These are phyloP conservation scores for Drosophila paramelanica DNA, from an alignment of 2,888 invertebrate genomes.

Conservation along the genomic window DNA sequence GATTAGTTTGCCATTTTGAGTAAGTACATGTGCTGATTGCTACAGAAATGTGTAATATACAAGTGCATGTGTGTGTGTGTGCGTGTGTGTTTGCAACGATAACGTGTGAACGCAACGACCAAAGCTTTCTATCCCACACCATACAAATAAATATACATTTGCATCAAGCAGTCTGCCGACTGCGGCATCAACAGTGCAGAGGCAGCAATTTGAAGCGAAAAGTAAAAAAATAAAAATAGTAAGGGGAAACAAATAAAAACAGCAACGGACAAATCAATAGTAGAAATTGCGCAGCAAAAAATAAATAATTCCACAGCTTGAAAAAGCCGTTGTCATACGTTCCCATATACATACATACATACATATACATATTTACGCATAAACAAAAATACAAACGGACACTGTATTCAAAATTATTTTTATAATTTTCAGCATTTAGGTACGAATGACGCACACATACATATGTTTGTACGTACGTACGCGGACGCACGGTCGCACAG, in stretches of 20 bases:
- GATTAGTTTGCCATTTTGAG: constrained; percentile 14
- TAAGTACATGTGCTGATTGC: constrained; percentile 18
- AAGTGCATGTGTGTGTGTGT: neutral
- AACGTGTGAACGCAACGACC: constrained; percentile 6
- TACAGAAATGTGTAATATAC: constrained; percentile 1
- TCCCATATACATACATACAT: constrained; percentile 9
- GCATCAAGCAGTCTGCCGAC: constrained; percentile 23
- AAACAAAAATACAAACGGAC: constrained; percentile 25
- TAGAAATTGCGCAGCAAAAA: constrained; percentile 75
- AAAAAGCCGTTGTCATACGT: constrained; percentile 56
- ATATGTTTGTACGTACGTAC: neutral
- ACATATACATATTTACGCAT: constrained; percentile 11
- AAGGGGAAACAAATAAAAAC: constrained; percentile 15
- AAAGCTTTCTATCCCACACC: constrained; percentile 2
- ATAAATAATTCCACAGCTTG: constrained; percentile 69
- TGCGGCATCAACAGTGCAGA: constrained; percentile 22
- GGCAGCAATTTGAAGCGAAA: constrained; percentile 15
- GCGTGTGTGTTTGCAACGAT: neutral
- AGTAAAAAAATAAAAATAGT: constrained; percentile 30
- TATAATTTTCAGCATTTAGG: constrained; percentile 59
- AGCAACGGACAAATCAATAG: constrained; percentile 61
- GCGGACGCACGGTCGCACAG: constrained; percentile 13
- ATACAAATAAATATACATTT: constrained; percentile 4
- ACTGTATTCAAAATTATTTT: constrained; percentile 59
- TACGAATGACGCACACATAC: constrained; percentile 38